A percentile compares a stretch with the other conserved stretches of the same genome.
Conservation (phyloP, 2,797 vertebrate species). For the Rallus crepitans region DNA sequence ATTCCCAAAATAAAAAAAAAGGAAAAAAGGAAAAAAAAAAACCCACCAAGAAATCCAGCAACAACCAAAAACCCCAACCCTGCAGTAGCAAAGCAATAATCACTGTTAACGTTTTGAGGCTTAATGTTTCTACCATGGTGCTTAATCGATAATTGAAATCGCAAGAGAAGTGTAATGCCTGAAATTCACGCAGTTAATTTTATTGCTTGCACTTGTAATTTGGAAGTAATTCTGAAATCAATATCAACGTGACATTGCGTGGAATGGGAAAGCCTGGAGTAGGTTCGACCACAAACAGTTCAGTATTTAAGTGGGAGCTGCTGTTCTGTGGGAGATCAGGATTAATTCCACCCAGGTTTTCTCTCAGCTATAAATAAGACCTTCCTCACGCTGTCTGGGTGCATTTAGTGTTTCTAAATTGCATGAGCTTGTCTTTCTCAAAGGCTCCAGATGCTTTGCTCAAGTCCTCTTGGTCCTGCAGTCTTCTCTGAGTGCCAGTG, state of each 20-base stretch:
- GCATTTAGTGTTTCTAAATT: background rate
- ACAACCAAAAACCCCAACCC: background rate
- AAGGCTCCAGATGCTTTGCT: background rate
- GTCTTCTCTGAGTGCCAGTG: background rate
- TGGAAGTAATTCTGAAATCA: constrained; percentile 66
- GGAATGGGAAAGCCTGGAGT: background rate
- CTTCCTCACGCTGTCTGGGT: background rate
- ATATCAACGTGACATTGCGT: background rate
- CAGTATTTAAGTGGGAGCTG: background rate
- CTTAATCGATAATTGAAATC: constrained; percentile 68
- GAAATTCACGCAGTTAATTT: constrained; percentile 63
- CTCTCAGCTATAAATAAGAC: background rate
- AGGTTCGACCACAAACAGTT: background rate
- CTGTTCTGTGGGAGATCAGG: background rate
- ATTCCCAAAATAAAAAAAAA: background rate
- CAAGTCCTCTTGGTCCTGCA: background rate
- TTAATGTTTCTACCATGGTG: constrained; percentile 30
- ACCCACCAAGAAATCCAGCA: too few species aligned
- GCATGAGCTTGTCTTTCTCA: background rate
- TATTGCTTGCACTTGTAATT: constrained; percentile 69
- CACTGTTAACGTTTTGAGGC: constrained; percentile 10
- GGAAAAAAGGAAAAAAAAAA: background rate
- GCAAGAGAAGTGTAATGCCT: constrained; percentile 41
- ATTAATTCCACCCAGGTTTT: background rate
- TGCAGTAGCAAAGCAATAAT: background rate